Evolutionary conservation across 2,888 invertebrate genomes (phyloP).

Genomic region (Apotomis betuletana): DNA sequence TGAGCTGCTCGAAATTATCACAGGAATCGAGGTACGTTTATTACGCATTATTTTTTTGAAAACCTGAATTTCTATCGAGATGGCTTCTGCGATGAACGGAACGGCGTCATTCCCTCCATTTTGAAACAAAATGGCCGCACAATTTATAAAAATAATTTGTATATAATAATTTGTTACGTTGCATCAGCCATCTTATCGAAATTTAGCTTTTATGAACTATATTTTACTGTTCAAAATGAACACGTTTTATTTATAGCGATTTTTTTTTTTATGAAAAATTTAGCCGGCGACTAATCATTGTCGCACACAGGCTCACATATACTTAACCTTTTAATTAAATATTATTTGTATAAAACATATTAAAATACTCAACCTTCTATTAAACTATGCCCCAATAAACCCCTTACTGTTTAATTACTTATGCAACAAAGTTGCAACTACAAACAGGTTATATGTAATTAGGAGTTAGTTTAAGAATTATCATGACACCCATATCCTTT

Average conservation of each 20-base stretch:
- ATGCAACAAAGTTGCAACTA: background rate
- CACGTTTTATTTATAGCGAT: background rate
- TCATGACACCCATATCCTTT: too few relatives aligned
- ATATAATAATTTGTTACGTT: slow-evolving; percentile 10
- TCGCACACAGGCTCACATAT: too few relatives aligned
- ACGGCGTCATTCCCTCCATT: slow-evolving; percentile 68
- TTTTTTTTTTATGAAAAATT: background rate
- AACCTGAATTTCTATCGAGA: slow-evolving; percentile 51
- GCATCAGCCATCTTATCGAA: slow-evolving; percentile 37
- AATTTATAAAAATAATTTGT: slow-evolving; percentile 5
- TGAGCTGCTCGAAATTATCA: slow-evolving; percentile 71
- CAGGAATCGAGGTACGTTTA: slow-evolving; percentile 72
- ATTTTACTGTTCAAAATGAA: background rate
- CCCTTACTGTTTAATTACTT: background rate
- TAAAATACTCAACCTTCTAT: too few relatives aligned
- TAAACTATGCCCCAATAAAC: too few relatives aligned
- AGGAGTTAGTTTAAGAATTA: too few relatives aligned
- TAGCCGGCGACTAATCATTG: slow-evolving; percentile 18
- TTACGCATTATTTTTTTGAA: slow-evolving; percentile 33
- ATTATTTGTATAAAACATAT: too few relatives aligned
- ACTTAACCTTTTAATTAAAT: too few relatives aligned
- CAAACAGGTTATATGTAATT: too few relatives aligned
- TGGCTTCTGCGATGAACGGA: slow-evolving; percentile 76
- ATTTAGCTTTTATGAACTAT: slow-evolving; percentile 27
- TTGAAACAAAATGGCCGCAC: slow-evolving; percentile 64